phyloP scores from a whole-genome alignment of 2,797 vertebrate species.

The Apodemus agrarius region DNA sequence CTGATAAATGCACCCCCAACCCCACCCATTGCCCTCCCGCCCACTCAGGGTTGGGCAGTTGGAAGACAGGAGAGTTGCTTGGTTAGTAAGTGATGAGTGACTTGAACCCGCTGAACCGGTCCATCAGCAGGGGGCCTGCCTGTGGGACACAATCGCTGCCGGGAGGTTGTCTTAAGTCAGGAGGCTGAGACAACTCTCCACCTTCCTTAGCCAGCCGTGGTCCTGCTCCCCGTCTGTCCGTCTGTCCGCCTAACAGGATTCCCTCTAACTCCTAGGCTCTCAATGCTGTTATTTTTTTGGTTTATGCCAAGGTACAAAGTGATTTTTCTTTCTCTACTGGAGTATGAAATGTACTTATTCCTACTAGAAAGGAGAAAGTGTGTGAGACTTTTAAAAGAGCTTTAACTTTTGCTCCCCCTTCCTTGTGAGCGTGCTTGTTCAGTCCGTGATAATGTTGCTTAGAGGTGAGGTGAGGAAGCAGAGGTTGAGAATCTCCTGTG shows the following conservation, averaged over 20 bases:
- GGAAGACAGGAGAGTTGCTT: neutral
- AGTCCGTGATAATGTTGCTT: neutral
- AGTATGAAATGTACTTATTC: neutral
- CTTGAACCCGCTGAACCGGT: neutral
- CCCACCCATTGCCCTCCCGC: too few relatives aligned
- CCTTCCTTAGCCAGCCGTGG: neutral
- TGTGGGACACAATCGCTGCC: neutral
- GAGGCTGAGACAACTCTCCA: too few relatives aligned
- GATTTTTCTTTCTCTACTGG: neutral
- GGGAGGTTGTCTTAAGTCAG: neutral
- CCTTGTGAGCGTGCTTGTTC: neutral
- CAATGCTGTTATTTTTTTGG: neutral
- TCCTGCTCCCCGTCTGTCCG: neutral
- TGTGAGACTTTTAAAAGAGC: too few relatives aligned
- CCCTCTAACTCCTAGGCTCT: neutral
- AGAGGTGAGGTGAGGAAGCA: neutral
- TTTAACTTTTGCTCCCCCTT: neutral
- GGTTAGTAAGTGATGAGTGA: neutral
- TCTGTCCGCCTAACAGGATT: neutral
- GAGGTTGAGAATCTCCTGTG: constrained; percentile 4
- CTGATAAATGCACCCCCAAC: neutral
- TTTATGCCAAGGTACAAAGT: neutral
- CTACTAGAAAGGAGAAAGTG: neutral
- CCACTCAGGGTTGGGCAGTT: neutral
- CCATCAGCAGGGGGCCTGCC: neutral